Base-by-base conservation (phyloP, 2,888 invertebrate genomes). In the Drosophila trichaetosa region DNA sequence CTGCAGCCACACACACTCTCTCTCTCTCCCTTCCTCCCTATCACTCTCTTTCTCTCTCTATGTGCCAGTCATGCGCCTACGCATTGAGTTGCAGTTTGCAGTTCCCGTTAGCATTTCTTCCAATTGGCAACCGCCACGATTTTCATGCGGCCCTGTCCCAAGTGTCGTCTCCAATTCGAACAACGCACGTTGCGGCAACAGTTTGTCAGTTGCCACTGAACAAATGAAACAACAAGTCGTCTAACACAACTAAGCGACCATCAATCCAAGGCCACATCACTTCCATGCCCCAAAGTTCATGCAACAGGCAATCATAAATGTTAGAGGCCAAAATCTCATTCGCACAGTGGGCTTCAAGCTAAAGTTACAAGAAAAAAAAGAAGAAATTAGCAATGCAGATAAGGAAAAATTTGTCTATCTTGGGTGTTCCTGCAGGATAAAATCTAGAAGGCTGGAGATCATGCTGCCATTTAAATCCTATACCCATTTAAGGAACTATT, bases 161-260 rank as follows among this genome's bases (percentile, higher is more conserved):
- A 85, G 85, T 85, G 85, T 90, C 87, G 85, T 90, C 83, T 83
- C 80, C 33, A 69, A 61, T 58, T 56, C 86, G 77, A 72, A 72
- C 89, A 83, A 90, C 89, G 88, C 77, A 69, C 63, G 56, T 73
- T 66, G 57, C 63, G 60, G 59, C 73, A 81, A 72, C 87, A 80
- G 78, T 64, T 38, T 57, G 57, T 40, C 42, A 42, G 31, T 21
- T 76, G 73, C 61, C 38, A 42, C 57, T 46, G 18, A 4, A 27
- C 42, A 49, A 53, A 68, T 40, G 48, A 33, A 53, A 36, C 48
- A 65, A 54, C 58, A 33, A 54, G 40, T 27, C 54, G 51, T 29
- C 13, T n/a, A 34, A 56, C 10, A 13, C 4, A 34, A 54, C 34
- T 54, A 36, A 36, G 27, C 36, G 18, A 16, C 33, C 36, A 31